A percentile compares a stretch with the other conserved stretches of the same genome.
Evolutionary conservation across 2,888 invertebrate species (phyloP).

Genomic region (Xestoiulus laeticollis): DNA sequence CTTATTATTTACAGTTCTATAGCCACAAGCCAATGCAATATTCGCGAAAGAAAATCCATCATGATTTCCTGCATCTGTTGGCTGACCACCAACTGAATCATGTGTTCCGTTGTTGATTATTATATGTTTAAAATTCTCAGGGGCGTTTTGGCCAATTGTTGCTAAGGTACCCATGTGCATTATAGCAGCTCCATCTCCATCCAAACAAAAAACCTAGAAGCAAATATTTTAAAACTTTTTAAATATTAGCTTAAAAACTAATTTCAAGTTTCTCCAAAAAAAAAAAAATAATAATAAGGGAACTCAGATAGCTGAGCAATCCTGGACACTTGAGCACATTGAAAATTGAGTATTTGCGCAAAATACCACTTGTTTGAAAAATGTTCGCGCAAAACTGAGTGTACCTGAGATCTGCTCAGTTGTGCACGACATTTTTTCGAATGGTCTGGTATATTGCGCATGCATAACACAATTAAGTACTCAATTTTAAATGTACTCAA

Average conservation of each 20-base stretch:
- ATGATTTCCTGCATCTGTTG: slow-evolving; percentile 62
- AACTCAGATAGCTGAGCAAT: no score
- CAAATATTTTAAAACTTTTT: neutral
- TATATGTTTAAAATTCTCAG: slow-evolving; percentile 65
- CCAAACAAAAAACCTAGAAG: slow-evolving; percentile 63
- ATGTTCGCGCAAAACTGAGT: no score
- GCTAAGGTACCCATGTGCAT: slow-evolving; percentile 66
- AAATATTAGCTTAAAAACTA: neutral
- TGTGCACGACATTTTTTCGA: no score
- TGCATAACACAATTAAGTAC: no score
- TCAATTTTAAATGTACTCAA: no score
- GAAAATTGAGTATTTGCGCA: no score
- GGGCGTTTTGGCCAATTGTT: slow-evolving; percentile 62
- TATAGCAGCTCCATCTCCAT: slow-evolving; percentile 65
- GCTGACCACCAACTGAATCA: slow-evolving; percentile 66
- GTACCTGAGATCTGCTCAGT: no score
- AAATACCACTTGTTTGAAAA: no score
- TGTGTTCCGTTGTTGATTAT: slow-evolving; percentile 66
- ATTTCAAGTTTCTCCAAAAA: neutral
- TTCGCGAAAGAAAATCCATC: slow-evolving; percentile 60
- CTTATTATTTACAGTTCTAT: slow-evolving; percentile 60
- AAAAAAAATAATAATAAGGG: no score
- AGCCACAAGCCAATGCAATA: slow-evolving; percentile 62
- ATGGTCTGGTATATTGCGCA: no score
- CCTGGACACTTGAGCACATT: no score